Evolutionary conservation across 2,888 invertebrate species (phyloP), one percentile per base, ranked within the genome.

Genomic region (Orchesellides sinensis): DNA sequence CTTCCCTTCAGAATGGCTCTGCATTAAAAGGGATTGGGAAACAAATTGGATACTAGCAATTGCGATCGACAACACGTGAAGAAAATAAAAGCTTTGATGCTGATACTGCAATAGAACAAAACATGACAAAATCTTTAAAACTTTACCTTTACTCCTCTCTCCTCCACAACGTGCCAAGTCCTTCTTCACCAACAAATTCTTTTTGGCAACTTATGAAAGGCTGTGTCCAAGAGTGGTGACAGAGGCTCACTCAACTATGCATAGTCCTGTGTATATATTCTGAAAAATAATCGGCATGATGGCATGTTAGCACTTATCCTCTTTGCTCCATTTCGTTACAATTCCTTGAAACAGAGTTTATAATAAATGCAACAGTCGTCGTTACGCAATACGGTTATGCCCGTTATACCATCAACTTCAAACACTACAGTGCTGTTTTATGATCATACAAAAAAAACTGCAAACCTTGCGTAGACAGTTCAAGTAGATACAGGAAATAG

Each of bases 281-380:
- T 40, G 21, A 40, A 21, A 10, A 40, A 77, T 68, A 75, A 66
- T 45, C 10, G 68, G 47, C 68, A 59, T 45, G 68, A 68, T 47
- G 27, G 10, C 77, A 68, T 77, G 77, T 77, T 77, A 77, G 59
- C 77, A 77, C 56, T 77, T 66, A 77, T 66, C 29, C n/a, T 47
- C 27, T 59, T 68, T 32, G 14, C 21, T 59, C 19, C 17, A 68
- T 59, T 66, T 68, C 25, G 61, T 21, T 63, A 40, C 63, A 63
- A 59, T 40, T 63, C 21, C 59, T 12, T 59, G 56, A 2, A 59
- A 27, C 25, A 47, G 19, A n/a, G n/a, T n/a, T 59, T 10, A 27
- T 35, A 63, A 35, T 63, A 63, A 40, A 63, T 63, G 63, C 63
- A 63, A 40, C 12, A 35, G 21, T 14, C 4, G 25, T 56, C 63